phyloP scores from a whole-genome alignment of 2,888 invertebrate species.

The Eristalis tenax region DNA sequence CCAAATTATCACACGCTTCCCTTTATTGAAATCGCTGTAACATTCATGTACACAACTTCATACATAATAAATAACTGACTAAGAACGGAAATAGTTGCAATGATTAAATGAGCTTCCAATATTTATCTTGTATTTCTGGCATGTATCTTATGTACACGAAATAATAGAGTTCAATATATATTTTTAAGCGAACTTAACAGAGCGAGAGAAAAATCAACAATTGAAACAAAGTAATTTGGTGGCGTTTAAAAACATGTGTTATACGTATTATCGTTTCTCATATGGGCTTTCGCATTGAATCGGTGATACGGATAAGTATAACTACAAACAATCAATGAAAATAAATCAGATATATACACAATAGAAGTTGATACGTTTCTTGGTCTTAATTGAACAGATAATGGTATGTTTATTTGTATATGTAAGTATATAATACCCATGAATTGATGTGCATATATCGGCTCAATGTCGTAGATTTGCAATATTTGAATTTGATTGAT shows the following conservation, averaged over 20 bases:
- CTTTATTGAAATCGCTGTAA: slow-evolving; percentile 20
- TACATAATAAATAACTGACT: slow-evolving; percentile 48
- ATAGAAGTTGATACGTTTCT: background rate
- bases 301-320: slow-evolving; percentile 37
- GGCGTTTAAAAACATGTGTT: slow-evolving; percentile 50
- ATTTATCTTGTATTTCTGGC: slow-evolving; percentile 5
- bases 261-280: slow-evolving; percentile 41
- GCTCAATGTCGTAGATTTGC: background rate
- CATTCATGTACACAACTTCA: background rate
- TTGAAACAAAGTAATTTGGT: slow-evolving; percentile 29
- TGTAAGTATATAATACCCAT: background rate
- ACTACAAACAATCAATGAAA: slow-evolving; percentile 21
- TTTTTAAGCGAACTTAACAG: slow-evolving; percentile 25
- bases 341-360: background rate
- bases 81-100: slow-evolving; percentile 63
- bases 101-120: slow-evolving; percentile 41
- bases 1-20: slow-evolving; percentile 64
- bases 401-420: background rate
- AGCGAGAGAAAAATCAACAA: slow-evolving; percentile 54
- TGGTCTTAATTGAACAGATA: background rate
- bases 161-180: slow-evolving; percentile 5
- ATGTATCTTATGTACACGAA: slow-evolving; percentile 25
- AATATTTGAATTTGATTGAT: slow-evolving; percentile 45
- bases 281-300: background rate
- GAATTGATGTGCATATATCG: background rate